A percentile compares a stretch with the other conserved stretches of the same genome.
Conservation (phyloP, 2,113 vertebrate species). For the Agapornis roseicollis region DNA sequence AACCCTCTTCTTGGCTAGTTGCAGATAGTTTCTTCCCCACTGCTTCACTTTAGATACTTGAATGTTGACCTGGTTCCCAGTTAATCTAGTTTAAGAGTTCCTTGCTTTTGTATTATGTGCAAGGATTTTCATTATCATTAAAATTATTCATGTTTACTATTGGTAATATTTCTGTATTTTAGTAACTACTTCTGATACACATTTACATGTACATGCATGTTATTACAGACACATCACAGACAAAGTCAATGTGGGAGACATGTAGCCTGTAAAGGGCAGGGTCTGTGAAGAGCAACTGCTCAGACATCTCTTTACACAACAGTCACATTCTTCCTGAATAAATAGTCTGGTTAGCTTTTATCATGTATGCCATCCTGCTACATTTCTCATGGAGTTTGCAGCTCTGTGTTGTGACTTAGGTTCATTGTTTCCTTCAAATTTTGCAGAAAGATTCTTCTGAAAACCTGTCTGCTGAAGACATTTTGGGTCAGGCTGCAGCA, state of each 20-base stretch:
- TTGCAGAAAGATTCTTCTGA: constrained; percentile 73
- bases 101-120: not conserved
- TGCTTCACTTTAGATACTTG: not conserved
- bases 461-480: constrained; percentile 64
- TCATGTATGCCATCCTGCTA: not conserved
- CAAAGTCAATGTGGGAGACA: not conserved
- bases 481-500: constrained; percentile 78
- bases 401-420: not conserved
- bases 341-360: not conserved
- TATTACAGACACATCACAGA: not conserved
- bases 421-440: constrained; percentile 1
- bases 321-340: not conserved
- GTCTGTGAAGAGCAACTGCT: not conserved
- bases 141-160: not conserved
- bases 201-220: not conserved
- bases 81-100: not conserved
- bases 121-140: not conserved
- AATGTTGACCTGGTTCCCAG: not conserved
- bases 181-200: not conserved
- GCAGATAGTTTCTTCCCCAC: not conserved
- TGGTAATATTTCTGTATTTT: not conserved
- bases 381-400: not conserved
- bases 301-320: not conserved
- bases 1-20: not conserved
- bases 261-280: not conserved